Conservation (phyloP, 2,888 invertebrate species). For the Harpagoxenus sublaevis region DNA sequence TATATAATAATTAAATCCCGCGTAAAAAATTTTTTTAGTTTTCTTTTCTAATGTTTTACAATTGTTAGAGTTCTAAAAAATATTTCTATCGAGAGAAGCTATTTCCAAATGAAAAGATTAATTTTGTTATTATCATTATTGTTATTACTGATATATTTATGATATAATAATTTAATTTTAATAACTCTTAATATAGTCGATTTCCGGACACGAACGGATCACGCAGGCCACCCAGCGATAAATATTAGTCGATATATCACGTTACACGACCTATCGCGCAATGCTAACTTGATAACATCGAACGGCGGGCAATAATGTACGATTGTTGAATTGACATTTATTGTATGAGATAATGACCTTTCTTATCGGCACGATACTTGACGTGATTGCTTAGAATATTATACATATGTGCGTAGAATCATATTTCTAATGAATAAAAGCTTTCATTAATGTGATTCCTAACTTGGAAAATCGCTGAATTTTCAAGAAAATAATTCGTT, state of each 20-base stretch:
- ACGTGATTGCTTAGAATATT: slow-evolving; percentile 35
- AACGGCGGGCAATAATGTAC: slow-evolving; percentile 26
- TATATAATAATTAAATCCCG: not conserved
- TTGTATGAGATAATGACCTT: slow-evolving; percentile 53
- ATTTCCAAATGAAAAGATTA: not conserved
- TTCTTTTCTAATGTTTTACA: not conserved
- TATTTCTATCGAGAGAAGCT: not conserved
- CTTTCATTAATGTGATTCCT: not conserved
- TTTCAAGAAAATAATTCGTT: not conserved
- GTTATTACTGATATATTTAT: not conserved
- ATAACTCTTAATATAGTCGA: not conserved
- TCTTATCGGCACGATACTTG: slow-evolving; percentile 45
- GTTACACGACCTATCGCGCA: slow-evolving; percentile 21
- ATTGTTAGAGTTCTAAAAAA: not conserved
- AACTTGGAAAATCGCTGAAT: not conserved
- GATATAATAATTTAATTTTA: not conserved
- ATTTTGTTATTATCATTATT: not conserved
- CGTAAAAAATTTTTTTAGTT: not conserved
- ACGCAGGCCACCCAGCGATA: not conserved
- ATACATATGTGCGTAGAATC: not conserved
- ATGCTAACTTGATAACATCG: slow-evolving; percentile 49
- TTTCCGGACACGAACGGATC: not conserved
- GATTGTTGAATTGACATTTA: slow-evolving; percentile 56
- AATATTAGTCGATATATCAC: slow-evolving; percentile 41
- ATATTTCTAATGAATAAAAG: not conserved